phyloP scores from a whole-genome alignment of 2,113 vertebrate genomes.

The Salminus brasiliensis region DNA sequence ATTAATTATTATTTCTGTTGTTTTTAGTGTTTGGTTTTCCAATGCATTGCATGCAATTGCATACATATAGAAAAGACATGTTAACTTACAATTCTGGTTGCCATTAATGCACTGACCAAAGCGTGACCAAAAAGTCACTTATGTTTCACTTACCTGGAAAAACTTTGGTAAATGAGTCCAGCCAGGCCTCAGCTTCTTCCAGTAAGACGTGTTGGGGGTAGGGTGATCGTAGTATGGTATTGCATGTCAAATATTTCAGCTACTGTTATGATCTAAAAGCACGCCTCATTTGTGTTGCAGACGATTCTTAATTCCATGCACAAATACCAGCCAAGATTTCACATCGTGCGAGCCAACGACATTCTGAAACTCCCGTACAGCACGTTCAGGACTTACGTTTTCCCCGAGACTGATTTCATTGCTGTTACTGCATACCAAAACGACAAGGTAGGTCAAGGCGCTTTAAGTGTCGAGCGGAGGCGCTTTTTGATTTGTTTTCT shows the following conservation, averaged over 20 bases:
- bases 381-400: slow-evolving; percentile 97
- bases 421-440: slow-evolving; percentile 99
- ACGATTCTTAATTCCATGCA: slow-evolving; percentile 99
- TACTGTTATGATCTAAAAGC: background rate
- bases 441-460: slow-evolving; percentile 87
- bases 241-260: background rate
- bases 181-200: slow-evolving; percentile 8
- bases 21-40: background rate
- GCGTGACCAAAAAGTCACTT: background rate
- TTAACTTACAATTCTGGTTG: too few species aligned
- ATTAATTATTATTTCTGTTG: background rate
- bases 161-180: background rate
- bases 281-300: slow-evolving; percentile 71
- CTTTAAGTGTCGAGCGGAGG: background rate
- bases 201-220: too few species aligned
- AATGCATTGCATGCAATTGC: background rate
- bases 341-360: slow-evolving; percentile 97
- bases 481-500: background rate
- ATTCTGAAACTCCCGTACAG: slow-evolving; percentile 97
- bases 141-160: background rate
- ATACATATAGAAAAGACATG: too few species aligned
- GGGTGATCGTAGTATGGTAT: background rate
- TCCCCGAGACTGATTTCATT: slow-evolving; percentile 98
- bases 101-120: background rate
- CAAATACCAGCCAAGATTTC: slow-evolving; percentile 98